Conservation (phyloP, 2,797 vertebrate species). For the Sebastes taczanowskii region DNA sequence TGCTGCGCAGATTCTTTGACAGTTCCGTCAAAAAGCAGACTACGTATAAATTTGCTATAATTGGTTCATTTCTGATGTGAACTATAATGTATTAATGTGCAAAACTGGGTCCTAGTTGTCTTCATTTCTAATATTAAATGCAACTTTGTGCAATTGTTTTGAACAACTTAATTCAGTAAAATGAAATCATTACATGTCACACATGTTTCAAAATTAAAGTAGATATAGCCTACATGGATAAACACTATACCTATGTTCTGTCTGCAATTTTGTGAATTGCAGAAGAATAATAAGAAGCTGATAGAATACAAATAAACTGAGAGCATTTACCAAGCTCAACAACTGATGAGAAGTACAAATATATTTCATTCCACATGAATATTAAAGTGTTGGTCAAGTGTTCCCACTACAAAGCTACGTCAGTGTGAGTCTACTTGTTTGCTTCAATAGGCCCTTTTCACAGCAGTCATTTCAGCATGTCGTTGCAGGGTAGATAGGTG, state of each 20-base stretch:
- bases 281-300: background rate
- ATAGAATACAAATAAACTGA: background rate
- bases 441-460: too few species aligned
- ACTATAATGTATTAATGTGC: background rate
- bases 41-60: background rate
- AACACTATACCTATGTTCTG: background rate
- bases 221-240: background rate
- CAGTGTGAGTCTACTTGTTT: background rate
- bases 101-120: background rate
- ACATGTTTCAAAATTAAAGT: background rate
- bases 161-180: background rate
- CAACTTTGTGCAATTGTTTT: background rate
- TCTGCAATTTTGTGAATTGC: background rate
- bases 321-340: background rate
- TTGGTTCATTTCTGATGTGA: background rate
- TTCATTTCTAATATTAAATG: background rate
- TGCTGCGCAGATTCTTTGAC: background rate
- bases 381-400: background rate
- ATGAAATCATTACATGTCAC: background rate
- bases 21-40: background rate
- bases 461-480: background rate
- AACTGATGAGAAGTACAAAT: background rate
- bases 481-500: background rate
- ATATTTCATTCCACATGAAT: background rate
- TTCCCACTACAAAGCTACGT: background rate